A percentile compares a stretch with the other conserved stretches of the same genome.
These are phyloP conservation scores for Salvelinus namaycush DNA, from an alignment of 2,113 vertebrate genomes.

Conservation along the genomic window DNA sequence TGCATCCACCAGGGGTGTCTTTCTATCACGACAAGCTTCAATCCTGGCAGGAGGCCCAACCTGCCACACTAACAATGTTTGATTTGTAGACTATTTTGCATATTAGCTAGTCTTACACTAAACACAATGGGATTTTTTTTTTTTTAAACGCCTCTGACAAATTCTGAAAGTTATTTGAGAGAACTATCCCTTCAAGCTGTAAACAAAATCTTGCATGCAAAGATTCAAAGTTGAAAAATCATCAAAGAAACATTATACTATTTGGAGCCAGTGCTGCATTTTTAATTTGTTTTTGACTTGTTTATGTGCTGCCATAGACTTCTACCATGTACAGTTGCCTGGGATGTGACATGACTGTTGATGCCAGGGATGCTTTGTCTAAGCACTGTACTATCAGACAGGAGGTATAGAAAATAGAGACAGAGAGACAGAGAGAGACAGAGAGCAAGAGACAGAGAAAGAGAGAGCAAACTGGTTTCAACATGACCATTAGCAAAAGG, in stretches of 20 bases:
- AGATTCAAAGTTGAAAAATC: background rate
- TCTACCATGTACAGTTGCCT: background rate
- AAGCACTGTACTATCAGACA: constrained; percentile 22
- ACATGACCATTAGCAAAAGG: too few relatives aligned
- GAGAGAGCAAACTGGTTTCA: too few relatives aligned
- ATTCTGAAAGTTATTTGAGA: background rate
- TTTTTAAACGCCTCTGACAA: too few relatives aligned
- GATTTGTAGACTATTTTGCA: too few relatives aligned
- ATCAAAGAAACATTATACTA: background rate
- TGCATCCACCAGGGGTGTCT: constrained; percentile 16
- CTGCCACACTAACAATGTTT: too few relatives aligned
- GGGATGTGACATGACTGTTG: constrained; percentile 29
- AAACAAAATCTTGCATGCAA: background rate
- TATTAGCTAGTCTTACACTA: too few relatives aligned
- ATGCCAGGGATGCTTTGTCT: constrained; percentile 10
- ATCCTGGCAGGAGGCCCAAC: too few relatives aligned
- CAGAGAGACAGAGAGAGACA: background rate
- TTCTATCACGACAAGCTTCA: constrained; percentile 5
- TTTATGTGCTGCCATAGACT: background rate
- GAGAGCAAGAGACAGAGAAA: too few relatives aligned
- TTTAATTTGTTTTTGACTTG: background rate
- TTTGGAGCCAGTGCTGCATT: background rate
- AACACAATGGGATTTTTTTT: too few relatives aligned
- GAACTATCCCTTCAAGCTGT: background rate
- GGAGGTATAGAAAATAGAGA: constrained; percentile 15